Base-by-base conservation (phyloP, 2,113 vertebrate genomes). In the Mionectes macconnelli region DNA sequence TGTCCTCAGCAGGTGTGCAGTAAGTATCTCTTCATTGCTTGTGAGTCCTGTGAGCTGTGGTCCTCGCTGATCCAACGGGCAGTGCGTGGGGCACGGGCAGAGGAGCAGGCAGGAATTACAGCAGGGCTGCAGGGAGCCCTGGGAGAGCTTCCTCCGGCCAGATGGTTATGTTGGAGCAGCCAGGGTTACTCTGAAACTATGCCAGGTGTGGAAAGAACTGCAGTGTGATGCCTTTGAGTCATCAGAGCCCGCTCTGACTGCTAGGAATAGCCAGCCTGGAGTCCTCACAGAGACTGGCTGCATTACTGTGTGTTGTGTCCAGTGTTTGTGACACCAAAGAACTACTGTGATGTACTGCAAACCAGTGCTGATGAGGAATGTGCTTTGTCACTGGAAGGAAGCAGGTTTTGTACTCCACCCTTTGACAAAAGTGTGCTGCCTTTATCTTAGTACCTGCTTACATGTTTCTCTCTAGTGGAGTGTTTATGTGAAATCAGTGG, bases 1-100 rank as follows among this genome's bases (percentile, higher is more conserved):
- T 69, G 84, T 99, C 96, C 99, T 99, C 92, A 98, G 98, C 97
- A 98, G 95, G 90, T 98, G 99, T 97, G 98, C 99, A 45, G 99
- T 99, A 97, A 99, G 99, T 99, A 93, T 82, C 21, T 81, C 88
- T 67, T 93, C 56, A 74, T 55, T 94, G 22, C 56, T 77, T 74
- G 50, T 67, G 68, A 37, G 56, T 79, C 40, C 2, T 1, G 3
- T 12, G 33, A 67, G 42, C 50, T 87, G 44, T 52, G 72, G n/a
- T 55, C 60, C 57, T 73, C 8, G 1, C 45, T 63, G 33, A 9
- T 60, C 57, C 62, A 20, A 55, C 35, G 50, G 50, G 63, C 40
- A 21, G 8, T 44, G 37, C 82, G 62, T 85, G 70, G 27, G 68
- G 19, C 40, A 33, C 0, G 0, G 8, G 16, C 52, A 44, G 45